A percentile compares a stretch with the other conserved stretches of the same genome.
Evolutionary conservation across 2,113 vertebrate genomes (phyloP).

Genomic region (Tauraco erythrolophus): DNA sequence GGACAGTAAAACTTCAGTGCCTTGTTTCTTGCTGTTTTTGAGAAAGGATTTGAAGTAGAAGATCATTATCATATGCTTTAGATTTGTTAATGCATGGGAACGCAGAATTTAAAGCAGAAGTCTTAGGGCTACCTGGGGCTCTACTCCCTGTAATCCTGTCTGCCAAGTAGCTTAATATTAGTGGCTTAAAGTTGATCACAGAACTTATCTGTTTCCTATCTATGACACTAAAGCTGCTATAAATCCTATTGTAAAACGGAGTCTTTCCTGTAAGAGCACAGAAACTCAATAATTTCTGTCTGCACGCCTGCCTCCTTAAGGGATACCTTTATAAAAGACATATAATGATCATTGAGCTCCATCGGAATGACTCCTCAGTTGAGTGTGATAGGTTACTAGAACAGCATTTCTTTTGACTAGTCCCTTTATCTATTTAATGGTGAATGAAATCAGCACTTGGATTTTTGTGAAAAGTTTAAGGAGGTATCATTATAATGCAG

Average conservation of each 20-base stretch:
- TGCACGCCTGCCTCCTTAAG: background rate
- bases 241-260: background rate
- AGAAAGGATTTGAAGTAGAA: background rate
- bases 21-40: background rate
- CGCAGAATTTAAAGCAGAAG: conserved; percentile 1
- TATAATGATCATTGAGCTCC: rapidly evolving
- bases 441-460: background rate
- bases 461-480: background rate
- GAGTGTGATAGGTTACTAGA: background rate
- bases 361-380: background rate
- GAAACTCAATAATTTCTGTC: background rate
- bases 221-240: background rate
- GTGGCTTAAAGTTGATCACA: background rate
- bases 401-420: background rate
- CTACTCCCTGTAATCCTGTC: background rate
- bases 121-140: background rate
- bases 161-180: background rate
- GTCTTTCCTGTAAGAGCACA: background rate
- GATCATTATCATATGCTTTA: conserved; percentile 4
- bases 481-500: background rate
- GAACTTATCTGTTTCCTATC: background rate
- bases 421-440: background rate
- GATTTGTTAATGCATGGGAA: background rate
- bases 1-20: background rate
- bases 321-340: background rate